Evolutionary conservation across 1,140 invertebrate genomes (phyloP).

Genomic region (Helicoverpa zea): DNA sequence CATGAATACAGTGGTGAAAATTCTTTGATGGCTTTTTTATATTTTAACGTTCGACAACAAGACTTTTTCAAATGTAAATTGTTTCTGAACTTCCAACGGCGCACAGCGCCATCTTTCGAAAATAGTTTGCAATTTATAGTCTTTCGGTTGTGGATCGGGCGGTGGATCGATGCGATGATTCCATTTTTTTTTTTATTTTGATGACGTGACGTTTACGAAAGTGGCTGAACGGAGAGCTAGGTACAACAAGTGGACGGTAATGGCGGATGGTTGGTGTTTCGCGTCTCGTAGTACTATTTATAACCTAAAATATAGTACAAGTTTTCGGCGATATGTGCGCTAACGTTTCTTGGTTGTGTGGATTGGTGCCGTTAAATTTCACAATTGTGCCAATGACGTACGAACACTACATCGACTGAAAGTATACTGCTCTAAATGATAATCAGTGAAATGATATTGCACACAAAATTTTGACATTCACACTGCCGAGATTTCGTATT

Average conservation of each 20-base stretch:
- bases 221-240: conserved; percentile 69
- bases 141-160: conserved; percentile 55
- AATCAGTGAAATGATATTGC: conserved; percentile 86
- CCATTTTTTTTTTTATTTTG: conserved; percentile 75
- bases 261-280: conserved; percentile 86
- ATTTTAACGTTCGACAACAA: not conserved
- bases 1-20: conserved; percentile 41
- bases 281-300: conserved; percentile 87
- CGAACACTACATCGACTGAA: conserved; percentile 78
- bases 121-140: conserved; percentile 52
- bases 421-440: conserved; percentile 78
- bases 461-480: conserved; percentile 87
- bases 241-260: conserved; percentile 85
- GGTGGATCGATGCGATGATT: conserved; percentile 63
- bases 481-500: conserved; percentile 85
- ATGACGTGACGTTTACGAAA: conserved; percentile 82
- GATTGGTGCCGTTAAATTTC: conserved; percentile 84
- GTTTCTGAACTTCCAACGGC: not conserved
- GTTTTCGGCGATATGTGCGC: conserved; percentile 87
- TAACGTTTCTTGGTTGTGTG: conserved; percentile 84
- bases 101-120: conserved; percentile 68
- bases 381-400: conserved; percentile 83
- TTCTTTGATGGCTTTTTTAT: not conserved
- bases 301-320: conserved; percentile 87
- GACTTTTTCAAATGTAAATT: too few species aligned